Evolutionary conservation across 2,888 invertebrate species (phyloP).

Genomic region (Apocheima hispidaria): DNA sequence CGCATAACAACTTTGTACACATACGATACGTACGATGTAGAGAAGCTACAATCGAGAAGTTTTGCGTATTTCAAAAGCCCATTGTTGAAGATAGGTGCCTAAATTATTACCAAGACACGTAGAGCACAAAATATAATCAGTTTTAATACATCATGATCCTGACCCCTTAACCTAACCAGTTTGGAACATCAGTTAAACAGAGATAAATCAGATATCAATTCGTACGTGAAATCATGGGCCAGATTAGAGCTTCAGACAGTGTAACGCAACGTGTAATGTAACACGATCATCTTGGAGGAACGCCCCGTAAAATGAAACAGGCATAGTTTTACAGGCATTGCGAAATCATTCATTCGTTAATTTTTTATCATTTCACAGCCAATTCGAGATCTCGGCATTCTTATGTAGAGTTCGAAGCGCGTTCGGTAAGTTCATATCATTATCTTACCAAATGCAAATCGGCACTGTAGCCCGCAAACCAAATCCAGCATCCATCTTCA

Average conservation of each 20-base stretch:
- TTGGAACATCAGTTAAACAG: constrained; percentile 30
- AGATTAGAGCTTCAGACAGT: not conserved
- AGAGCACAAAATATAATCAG: constrained; percentile 55
- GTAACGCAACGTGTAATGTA: not conserved
- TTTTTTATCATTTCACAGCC: not conserved
- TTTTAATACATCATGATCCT: constrained; percentile 64
- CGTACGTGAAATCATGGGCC: constrained; percentile 44
- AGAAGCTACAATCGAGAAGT: too few species aligned
- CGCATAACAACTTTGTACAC: too few species aligned
- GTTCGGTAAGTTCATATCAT: too few species aligned
- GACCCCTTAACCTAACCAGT: constrained; percentile 2
- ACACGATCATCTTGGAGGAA: not conserved
- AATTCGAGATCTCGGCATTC: too few species aligned
- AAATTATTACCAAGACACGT: not conserved
- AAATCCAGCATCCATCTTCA: too few species aligned
- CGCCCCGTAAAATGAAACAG: not conserved
- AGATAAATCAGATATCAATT: constrained; percentile 36
- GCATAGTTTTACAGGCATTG: too few species aligned
- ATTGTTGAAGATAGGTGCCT: not conserved
- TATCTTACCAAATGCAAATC: too few species aligned
- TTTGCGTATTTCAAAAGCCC: too few species aligned
- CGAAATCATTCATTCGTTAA: too few species aligned
- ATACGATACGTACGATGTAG: too few species aligned
- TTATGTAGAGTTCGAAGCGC: too few species aligned
- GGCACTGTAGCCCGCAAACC: too few species aligned